Conservation (phyloP, 2,888 invertebrate species). For the Antheraea yamamai region DNA sequence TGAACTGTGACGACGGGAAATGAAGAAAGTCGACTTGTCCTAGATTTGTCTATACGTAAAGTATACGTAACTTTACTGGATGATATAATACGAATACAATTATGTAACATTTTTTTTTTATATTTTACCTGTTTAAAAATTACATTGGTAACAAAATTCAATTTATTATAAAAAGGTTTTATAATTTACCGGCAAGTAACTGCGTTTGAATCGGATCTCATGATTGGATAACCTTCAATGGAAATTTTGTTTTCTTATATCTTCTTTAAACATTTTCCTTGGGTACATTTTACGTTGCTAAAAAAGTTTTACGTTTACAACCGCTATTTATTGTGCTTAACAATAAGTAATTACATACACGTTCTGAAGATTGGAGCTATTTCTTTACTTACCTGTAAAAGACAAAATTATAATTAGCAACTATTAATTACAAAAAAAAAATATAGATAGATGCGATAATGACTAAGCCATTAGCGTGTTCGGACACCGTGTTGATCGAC, state of each 20-base stretch:
- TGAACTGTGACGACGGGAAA: too few relatives aligned
- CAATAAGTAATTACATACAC: not conserved
- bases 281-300: slow-evolving; percentile 1
- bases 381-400: slow-evolving; percentile 66
- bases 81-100: not conserved
- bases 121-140: not conserved
- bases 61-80: too few relatives aligned
- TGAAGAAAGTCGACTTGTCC: too few relatives aligned
- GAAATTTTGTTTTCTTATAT: slow-evolving; percentile 15
- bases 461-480: too few relatives aligned
- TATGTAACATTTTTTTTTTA: not conserved
- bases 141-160: slow-evolving; percentile 1
- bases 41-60: too few relatives aligned
- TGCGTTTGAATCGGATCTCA: not conserved
- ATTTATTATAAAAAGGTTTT: not conserved
- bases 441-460: not conserved
- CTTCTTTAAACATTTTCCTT: not conserved
- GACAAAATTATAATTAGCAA: slow-evolving; percentile 32
- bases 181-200: not conserved
- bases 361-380: slow-evolving; percentile 15
- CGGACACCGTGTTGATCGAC: too few relatives aligned
- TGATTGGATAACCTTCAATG: not conserved
- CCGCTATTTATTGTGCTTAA: not conserved
- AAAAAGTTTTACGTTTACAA: not conserved
- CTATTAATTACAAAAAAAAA: slow-evolving; percentile 10